phyloP scores from a whole-genome alignment of 2,113 vertebrate genomes.

The Siniperca knerii region DNA sequence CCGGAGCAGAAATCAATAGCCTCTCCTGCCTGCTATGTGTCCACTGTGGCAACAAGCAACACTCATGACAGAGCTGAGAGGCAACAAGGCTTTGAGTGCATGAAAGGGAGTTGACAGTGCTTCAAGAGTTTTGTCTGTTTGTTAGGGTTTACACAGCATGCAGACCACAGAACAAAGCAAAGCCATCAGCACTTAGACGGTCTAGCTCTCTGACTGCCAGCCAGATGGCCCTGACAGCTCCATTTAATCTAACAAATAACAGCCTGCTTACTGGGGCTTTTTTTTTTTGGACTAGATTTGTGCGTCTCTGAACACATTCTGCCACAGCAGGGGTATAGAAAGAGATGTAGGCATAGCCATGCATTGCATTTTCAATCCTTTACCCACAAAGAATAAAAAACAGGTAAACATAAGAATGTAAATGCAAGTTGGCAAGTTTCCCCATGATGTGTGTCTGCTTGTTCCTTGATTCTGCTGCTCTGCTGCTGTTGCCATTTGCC shows the following conservation, averaged over 20 bases:
- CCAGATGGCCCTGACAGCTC: constrained; percentile 63
- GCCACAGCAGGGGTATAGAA: constrained; percentile 7
- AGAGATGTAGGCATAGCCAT: too few relatives aligned
- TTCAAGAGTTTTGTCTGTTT: constrained; percentile 39
- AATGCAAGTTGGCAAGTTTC: too few relatives aligned
- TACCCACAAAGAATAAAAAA: too few relatives aligned
- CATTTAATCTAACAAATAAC: constrained; percentile 73
- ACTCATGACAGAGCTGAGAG: constrained; percentile 21
- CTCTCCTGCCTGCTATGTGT: constrained; percentile 3
- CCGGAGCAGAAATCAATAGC: constrained; percentile 28
- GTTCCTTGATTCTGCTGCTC: not conserved
- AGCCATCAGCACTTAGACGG: constrained; percentile 54
- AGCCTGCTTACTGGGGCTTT: constrained; percentile 57
- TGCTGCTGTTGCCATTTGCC: not conserved
- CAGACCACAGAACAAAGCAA: constrained; percentile 54
- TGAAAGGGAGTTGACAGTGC: constrained; percentile 12
- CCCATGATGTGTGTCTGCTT: not conserved
- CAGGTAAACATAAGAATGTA: too few relatives aligned
- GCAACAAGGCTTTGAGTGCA: constrained; percentile 37
- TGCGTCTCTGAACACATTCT: constrained; percentile 44
- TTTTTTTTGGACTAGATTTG: constrained; percentile 29
- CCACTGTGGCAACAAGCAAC: constrained; percentile 25
- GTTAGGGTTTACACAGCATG: constrained; percentile 47
- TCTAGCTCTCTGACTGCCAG: constrained; percentile 53
- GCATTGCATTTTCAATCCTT: too few relatives aligned